phyloP scores from a whole-genome alignment of 2,113 vertebrate species.

The Coturnix japonica region DNA sequence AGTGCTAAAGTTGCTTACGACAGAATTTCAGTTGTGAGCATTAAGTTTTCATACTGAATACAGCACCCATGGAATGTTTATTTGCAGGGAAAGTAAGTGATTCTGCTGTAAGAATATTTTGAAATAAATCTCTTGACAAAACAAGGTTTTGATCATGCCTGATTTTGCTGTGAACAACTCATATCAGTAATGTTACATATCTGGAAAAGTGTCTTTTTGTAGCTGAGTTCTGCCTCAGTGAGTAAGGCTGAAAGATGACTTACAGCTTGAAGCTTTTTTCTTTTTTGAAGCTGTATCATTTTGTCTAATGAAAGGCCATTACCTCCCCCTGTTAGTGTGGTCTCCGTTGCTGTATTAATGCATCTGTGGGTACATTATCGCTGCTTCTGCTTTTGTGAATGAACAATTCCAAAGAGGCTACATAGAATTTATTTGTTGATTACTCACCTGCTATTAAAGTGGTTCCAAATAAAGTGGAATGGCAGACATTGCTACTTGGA shows the following conservation, averaged over 20 bases:
- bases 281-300: not conserved
- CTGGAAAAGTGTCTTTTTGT: not conserved
- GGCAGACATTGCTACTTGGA: conserved; percentile 24
- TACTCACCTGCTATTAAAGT: conserved; percentile 49
- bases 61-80: conserved; percentile 13
- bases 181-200: not conserved
- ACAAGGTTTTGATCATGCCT: not conserved
- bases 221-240: not conserved
- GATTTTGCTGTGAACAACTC: not conserved
- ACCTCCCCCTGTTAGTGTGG: not conserved
- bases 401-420: conserved; percentile 16
- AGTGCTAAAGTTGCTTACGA: not conserved
- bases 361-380: not conserved
- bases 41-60: not conserved
- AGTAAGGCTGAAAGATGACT: not conserved
- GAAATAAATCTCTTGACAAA: not conserved
- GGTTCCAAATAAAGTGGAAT: conserved; percentile 40
- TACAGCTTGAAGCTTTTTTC: not conserved
- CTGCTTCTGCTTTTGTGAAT: conserved; percentile 27
- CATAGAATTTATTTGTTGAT: conserved; percentile 31
- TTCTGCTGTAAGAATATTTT: not conserved
- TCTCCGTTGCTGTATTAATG: not conserved
- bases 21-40: not conserved
- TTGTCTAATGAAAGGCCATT: conserved; percentile 5
- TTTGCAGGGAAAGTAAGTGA: not conserved